These are phyloP conservation scores for Callyntrura sp. DNA, from an alignment of 2,888 invertebrate genomes.

Conservation along the genomic window DNA sequence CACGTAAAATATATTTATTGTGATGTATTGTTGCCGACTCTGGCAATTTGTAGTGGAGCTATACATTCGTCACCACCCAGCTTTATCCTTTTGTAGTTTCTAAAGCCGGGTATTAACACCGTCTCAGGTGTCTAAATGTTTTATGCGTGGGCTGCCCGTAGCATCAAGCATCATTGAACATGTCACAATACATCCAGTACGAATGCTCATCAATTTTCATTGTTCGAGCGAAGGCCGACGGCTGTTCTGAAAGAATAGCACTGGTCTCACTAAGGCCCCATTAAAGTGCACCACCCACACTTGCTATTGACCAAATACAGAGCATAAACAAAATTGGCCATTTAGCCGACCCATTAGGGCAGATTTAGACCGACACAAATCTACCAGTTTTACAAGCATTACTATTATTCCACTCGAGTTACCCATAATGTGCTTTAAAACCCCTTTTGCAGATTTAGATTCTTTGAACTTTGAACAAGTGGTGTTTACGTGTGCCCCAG, in stretches of 20 bases:
- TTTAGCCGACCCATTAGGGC: slow-evolving; percentile 34
- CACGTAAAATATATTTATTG: slow-evolving; percentile 13
- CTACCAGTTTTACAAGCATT: slow-evolving; percentile 17
- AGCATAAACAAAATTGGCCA: slow-evolving; percentile 52
- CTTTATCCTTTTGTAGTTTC: slow-evolving; percentile 6
- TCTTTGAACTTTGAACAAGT: slow-evolving; percentile 15
- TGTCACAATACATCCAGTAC: slow-evolving; percentile 1
- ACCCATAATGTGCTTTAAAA: neutral
- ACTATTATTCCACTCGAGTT: slow-evolving; percentile 39
- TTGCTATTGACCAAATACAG: slow-evolving; percentile 68
- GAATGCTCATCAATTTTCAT: neutral
- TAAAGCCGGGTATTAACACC: slow-evolving; percentile 37
- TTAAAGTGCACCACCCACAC: slow-evolving; percentile 49
- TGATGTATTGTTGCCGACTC: neutral
- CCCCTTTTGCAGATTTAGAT: neutral
- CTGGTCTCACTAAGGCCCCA: neutral
- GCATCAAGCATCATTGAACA: slow-evolving; percentile 62
- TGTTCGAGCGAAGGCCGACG: slow-evolving; percentile 12
- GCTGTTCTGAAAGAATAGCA: neutral
- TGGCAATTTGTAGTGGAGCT: slow-evolving; percentile 17
- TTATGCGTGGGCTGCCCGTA: slow-evolving; percentile 25
- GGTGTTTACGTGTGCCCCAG: slow-evolving; percentile 4
- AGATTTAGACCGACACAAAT: slow-evolving; percentile 18
- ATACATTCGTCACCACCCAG: neutral
- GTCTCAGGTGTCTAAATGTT: slow-evolving; percentile 30